Conservation (phyloP, 2,888 invertebrate genomes). For the Microctonus hyperodae region DNA sequence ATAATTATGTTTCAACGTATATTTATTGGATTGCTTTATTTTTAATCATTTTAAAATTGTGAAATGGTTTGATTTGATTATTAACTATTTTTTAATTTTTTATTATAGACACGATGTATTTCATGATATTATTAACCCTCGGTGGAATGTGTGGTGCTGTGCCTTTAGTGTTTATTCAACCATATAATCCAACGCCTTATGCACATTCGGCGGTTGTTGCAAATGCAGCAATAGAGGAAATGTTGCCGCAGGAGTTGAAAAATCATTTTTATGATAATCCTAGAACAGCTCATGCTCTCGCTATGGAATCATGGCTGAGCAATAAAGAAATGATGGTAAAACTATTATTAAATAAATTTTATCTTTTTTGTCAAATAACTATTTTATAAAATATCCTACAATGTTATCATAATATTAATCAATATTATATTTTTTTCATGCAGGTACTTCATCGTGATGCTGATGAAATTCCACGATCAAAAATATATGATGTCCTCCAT, state of each 20-base stretch:
- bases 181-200: conserved; percentile 41
- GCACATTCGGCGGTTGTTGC: conserved; percentile 77
- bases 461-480: conserved; percentile 79
- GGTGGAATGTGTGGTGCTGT: conserved; percentile 44
- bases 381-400: no score
- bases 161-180: conserved; percentile 48
- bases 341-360: not conserved
- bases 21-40: not conserved
- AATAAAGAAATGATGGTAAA: conserved; percentile 75
- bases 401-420: not conserved
- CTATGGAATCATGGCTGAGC: conserved; percentile 80
- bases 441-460: conserved; percentile 78
- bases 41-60: not conserved
- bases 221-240: conserved; percentile 76
- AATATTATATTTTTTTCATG: conserved; percentile 18
- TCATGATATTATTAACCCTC: conserved; percentile 39
- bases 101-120: conserved; percentile 33
- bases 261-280: conserved; percentile 83
- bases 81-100: not conserved
- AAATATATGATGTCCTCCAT: conserved; percentile 77
- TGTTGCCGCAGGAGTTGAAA: conserved; percentile 73
- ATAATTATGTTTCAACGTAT: not conserved
- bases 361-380: no score
- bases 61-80: not conserved
- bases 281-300: conserved; percentile 74